These are phyloP conservation scores for Epizoanthus ramosus DNA, from an alignment of 92 coral and sea anemone genomes.

Conservation along the genomic window DNA sequence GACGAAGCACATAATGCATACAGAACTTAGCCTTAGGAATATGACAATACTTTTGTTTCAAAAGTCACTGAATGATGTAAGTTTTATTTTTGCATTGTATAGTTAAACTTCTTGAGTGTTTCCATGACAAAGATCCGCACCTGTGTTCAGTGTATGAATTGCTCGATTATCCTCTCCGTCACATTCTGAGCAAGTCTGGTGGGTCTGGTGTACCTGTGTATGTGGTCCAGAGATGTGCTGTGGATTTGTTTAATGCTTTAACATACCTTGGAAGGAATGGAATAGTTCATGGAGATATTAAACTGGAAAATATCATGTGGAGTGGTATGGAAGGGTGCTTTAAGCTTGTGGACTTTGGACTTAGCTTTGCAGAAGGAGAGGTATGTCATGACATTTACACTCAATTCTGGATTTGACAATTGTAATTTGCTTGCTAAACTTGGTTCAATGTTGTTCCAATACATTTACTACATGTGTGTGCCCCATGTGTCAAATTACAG, in stretches of 20 bases:
- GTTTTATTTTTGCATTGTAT: conserved; percentile 9
- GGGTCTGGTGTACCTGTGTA: conserved; percentile 72
- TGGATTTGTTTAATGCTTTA: conserved; percentile 67
- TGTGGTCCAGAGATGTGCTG: conserved; percentile 68
- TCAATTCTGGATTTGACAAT: background rate
- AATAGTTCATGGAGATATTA: conserved; percentile 88
- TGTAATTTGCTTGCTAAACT: background rate
- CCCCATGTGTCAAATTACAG: conserved; percentile 9
- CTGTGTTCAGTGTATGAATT: conserved; percentile 64
- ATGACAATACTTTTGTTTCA: too few species aligned
- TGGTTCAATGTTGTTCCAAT: background rate
- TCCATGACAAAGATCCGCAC: conserved; percentile 51
- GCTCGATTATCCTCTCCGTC: conserved; percentile 64
- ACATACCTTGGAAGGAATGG: conserved; percentile 49
- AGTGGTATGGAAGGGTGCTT: conserved; percentile 70
- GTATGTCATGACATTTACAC: background rate
- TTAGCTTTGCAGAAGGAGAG: conserved; percentile 69
- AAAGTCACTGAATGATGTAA: too few species aligned
- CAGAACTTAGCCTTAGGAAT: too few species aligned
- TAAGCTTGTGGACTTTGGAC: conserved; percentile 88
- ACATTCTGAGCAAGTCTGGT: conserved; percentile 63
- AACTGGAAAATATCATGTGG: conserved; percentile 91
- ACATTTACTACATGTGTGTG: background rate
- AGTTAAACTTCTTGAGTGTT: conserved; percentile 70
- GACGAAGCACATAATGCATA: too few species aligned